Percentiles rank a stretch among this genome's conserved stretches.
These are phyloP conservation scores for Rhea americana DNA, from an alignment of 2,113 vertebrate species.

Conservation along the genomic window DNA sequence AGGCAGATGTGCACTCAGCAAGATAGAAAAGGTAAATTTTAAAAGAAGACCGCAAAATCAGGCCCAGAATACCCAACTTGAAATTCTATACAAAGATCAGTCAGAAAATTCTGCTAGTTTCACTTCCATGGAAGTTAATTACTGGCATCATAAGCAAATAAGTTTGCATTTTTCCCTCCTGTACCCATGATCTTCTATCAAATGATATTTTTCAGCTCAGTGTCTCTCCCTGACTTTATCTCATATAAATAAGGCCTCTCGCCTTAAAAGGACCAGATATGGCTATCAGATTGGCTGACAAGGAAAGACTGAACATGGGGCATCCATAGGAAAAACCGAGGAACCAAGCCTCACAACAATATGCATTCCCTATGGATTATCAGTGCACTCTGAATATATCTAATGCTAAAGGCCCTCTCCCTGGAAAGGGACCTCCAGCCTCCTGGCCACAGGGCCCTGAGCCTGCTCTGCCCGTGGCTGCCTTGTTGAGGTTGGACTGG, in stretches of 20 bases:
- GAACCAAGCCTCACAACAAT: accelerated
- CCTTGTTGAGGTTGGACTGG: not conserved
- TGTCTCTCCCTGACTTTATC: accelerated
- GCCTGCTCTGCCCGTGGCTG: not conserved
- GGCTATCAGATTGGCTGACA: not conserved
- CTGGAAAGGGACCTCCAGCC: not conserved
- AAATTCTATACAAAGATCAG: not conserved
- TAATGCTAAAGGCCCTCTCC: not conserved
- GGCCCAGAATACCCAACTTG: not conserved
- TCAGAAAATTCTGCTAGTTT: not conserved
- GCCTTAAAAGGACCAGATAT: not conserved
- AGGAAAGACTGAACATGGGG: not conserved
- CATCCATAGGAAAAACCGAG: not conserved
- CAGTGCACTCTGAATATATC: not conserved
- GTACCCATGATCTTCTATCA: not conserved
- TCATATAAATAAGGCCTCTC: not conserved
- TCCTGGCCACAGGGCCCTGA: not conserved
- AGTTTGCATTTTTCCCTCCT: not conserved
- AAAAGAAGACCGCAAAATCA: not conserved
- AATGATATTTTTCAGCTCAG: not conserved
- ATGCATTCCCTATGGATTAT: not conserved
- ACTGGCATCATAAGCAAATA: not conserved
- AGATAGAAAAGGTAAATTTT: not conserved
- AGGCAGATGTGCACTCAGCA: not conserved
- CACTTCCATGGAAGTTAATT: not conserved